Conservation (phyloP, 2,888 invertebrate species). For the Spialia ferax region DNA sequence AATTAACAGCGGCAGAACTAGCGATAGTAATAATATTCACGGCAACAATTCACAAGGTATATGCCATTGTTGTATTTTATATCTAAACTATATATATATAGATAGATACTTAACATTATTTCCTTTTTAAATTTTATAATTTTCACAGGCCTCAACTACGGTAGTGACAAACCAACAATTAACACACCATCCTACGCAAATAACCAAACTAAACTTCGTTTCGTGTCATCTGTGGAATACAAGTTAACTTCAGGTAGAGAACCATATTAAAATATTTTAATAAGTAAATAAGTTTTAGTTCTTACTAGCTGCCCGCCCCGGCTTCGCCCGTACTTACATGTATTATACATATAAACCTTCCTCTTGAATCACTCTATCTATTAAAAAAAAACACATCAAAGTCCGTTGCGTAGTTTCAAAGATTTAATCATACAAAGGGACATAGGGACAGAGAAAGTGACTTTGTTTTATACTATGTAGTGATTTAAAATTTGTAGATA, state of each 20-base stretch:
- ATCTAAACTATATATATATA: background rate
- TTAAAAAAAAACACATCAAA: too few species aligned
- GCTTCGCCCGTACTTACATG: too few species aligned
- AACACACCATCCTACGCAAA: constrained; percentile 70
- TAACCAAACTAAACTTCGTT: constrained; percentile 90
- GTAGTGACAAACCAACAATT: constrained; percentile 62
- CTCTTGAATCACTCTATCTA: too few species aligned
- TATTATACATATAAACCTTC: too few species aligned
- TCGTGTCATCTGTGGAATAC: constrained; percentile 94
- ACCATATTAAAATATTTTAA: background rate
- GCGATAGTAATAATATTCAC: constrained; percentile 51
- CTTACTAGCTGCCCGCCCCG: too few species aligned
- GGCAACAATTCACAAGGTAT: constrained; percentile 51
- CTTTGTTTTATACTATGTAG: too few species aligned
- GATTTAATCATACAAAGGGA: too few species aligned
- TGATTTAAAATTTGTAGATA: too few species aligned
- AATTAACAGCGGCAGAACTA: constrained; percentile 61
- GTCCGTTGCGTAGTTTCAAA: too few species aligned
- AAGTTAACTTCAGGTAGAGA: constrained; percentile 91
- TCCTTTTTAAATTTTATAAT: background rate
- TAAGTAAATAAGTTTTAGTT: too few species aligned
- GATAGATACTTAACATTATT: too few species aligned
- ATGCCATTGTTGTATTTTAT: background rate
- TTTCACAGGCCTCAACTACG: constrained; percentile 51
- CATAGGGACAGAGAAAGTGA: too few species aligned